Conservation (phyloP, 2,888 invertebrate genomes). For the Eugnorisma glareosa region DNA sequence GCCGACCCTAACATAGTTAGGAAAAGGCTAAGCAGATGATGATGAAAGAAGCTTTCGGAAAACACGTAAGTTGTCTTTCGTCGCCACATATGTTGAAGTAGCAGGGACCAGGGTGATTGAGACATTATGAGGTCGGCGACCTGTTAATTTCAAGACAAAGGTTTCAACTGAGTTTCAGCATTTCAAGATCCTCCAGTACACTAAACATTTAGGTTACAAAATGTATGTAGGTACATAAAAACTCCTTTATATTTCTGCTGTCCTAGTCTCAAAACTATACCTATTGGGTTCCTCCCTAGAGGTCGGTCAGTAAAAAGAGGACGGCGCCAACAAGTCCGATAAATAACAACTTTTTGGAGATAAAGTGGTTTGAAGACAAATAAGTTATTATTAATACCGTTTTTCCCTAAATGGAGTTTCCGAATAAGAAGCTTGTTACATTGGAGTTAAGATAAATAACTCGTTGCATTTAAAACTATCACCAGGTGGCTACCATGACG, state of each 20-base stretch:
- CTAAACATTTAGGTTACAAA: not conserved
- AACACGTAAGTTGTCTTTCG: not conserved
- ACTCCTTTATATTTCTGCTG: not conserved
- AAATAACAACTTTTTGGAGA: slow-evolving; percentile 23
- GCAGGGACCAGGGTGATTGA: too few species aligned
- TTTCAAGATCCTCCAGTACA: not conserved
- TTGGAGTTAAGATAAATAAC: not conserved
- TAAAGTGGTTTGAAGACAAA: slow-evolving; percentile 4
- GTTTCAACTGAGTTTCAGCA: not conserved
- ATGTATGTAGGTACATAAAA: not conserved
- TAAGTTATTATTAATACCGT: not conserved
- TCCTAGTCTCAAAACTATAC: slow-evolving; percentile 14
- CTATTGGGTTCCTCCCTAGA: slow-evolving; percentile 16
- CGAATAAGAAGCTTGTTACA: not conserved
- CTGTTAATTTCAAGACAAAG: not conserved
- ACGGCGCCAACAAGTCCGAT: slow-evolving; percentile 23
- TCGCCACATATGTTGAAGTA: not conserved
- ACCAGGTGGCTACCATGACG: too few species aligned
- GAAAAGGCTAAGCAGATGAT: not conserved
- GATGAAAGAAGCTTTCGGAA: not conserved
- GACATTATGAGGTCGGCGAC: not conserved
- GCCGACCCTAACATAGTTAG: not conserved
- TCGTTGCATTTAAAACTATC: not conserved
- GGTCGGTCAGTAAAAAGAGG: slow-evolving; percentile 18
- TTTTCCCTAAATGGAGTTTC: not conserved